phyloP scores from a whole-genome alignment of 2,797 vertebrate genomes.

The Anableps anableps region DNA sequence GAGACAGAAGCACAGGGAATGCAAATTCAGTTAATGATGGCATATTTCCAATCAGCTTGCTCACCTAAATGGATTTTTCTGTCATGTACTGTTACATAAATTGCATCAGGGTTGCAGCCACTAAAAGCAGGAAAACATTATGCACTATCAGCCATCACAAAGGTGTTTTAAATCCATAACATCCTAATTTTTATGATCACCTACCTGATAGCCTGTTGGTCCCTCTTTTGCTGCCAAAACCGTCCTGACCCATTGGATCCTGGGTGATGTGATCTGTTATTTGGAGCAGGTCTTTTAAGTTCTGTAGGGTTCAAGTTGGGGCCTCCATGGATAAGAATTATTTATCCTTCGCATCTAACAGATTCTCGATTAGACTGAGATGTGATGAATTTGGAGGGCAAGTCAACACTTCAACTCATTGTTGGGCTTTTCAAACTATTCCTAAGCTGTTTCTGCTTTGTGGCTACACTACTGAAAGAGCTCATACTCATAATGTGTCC shows the following conservation, averaged over 20 bases:
- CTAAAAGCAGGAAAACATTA: not conserved
- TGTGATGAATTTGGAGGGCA: too few species aligned
- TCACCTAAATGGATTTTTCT: constrained; percentile 9
- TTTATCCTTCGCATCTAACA: too few species aligned
- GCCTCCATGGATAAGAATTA: too few species aligned
- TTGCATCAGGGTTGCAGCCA: not conserved
- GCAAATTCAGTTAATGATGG: not conserved
- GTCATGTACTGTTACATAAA: constrained; percentile 4
- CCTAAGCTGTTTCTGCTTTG: too few species aligned
- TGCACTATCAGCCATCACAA: not conserved
- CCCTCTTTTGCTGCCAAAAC: not conserved
- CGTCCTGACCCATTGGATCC: not conserved
- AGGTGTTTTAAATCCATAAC: not conserved
- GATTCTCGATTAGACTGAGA: too few species aligned
- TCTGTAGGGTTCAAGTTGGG: too few species aligned
- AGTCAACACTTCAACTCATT: too few species aligned
- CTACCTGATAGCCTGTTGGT: not conserved
- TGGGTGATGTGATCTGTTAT: too few species aligned
- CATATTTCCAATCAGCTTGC: not conserved
- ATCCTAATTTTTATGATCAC: not conserved
- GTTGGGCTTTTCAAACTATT: too few species aligned
- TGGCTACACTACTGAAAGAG: too few species aligned
- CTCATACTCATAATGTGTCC: not conserved
- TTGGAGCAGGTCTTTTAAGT: too few species aligned
- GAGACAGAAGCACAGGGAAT: not conserved